A percentile compares a stretch with the other conserved stretches of the same genome.
Evolutionary conservation across 2,888 invertebrate species (phyloP).

Genomic region (Esperia sulphurella): DNA sequence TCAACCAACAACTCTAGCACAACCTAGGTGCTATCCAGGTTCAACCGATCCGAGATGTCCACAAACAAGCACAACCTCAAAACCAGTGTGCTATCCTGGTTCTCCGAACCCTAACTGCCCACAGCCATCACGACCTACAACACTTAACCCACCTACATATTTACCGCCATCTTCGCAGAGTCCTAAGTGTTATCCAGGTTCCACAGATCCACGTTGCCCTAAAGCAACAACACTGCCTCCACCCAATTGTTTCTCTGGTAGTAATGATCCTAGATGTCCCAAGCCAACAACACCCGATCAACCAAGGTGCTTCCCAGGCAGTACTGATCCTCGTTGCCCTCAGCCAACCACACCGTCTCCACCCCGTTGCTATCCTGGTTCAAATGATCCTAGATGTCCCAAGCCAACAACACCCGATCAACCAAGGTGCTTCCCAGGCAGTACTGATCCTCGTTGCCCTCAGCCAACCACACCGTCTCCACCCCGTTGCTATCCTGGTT

Average conservation of each 20-base stretch:
- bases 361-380: conserved; percentile 31
- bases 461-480: conserved; percentile 28
- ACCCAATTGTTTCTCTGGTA: conserved; percentile 29
- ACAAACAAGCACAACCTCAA: conserved; percentile 29
- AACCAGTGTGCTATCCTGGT: conserved; percentile 34
- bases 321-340: conserved; percentile 29
- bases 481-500: conserved; percentile 33
- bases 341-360: conserved; percentile 21
- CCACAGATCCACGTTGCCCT: conserved; percentile 18
- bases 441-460: conserved; percentile 35
- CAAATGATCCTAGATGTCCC: conserved; percentile 19
- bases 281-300: conserved; percentile 26
- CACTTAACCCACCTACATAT: conserved; percentile 31
- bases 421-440: conserved; percentile 25
- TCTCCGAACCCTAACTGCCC: conserved; percentile 50
- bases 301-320: conserved; percentile 28
- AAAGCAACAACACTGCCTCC: conserved; percentile 21
- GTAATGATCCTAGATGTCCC: conserved; percentile 27
- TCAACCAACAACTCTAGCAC: conserved; percentile 32
- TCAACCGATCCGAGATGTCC: conserved; percentile 50
- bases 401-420: conserved; percentile 23
- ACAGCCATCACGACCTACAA: conserved; percentile 34
- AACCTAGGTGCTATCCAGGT: conserved; percentile 28
- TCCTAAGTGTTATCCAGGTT: conserved; percentile 37
- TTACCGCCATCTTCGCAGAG: conserved; percentile 26